Conservation (phyloP, 2,888 invertebrate genomes). For the Cheilosia grossa region DNA sequence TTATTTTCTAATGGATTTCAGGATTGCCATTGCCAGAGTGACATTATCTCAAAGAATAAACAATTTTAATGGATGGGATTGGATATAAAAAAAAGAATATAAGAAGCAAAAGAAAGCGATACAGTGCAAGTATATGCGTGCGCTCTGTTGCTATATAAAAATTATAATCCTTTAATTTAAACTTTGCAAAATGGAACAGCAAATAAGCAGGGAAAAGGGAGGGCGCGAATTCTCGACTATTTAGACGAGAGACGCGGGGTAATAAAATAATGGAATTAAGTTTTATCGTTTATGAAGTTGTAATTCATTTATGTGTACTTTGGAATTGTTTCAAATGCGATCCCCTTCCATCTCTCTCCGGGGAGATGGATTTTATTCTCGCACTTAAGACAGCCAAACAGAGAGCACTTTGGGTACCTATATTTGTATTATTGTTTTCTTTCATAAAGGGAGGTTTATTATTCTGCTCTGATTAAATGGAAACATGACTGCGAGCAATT, state of each 20-base stretch:
- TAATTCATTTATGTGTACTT: constrained; percentile 73
- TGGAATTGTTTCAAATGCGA: constrained; percentile 43
- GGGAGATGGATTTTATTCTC: constrained; percentile 43
- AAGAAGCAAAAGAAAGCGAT: constrained; percentile 24
- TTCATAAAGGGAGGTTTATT: constrained; percentile 38
- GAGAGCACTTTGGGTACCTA: neutral
- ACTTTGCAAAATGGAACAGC: constrained; percentile 65
- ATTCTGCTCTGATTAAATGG: constrained; percentile 63
- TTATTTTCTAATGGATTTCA: constrained; percentile 73
- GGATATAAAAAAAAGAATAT: constrained; percentile 57
- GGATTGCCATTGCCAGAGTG: constrained; percentile 69
- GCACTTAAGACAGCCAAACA: constrained; percentile 50
- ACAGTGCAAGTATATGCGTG: constrained; percentile 18
- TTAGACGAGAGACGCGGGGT: constrained; percentile 26
- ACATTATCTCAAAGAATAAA: constrained; percentile 74
- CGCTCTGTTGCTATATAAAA: constrained; percentile 35
- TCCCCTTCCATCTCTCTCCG: neutral
- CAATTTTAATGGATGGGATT: constrained; percentile 73
- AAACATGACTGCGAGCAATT: constrained; percentile 31
- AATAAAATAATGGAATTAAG: constrained; percentile 75
- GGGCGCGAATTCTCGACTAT: constrained; percentile 28
- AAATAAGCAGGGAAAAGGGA: constrained; percentile 12
- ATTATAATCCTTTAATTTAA: constrained; percentile 74
- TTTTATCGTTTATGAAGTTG: constrained; percentile 75
- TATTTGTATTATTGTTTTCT: constrained; percentile 38